Percentiles rank a stretch among this genome's conserved stretches.
Conservation (phyloP, 2,797 vertebrate genomes). For the Oreochromis mossambicus region DNA sequence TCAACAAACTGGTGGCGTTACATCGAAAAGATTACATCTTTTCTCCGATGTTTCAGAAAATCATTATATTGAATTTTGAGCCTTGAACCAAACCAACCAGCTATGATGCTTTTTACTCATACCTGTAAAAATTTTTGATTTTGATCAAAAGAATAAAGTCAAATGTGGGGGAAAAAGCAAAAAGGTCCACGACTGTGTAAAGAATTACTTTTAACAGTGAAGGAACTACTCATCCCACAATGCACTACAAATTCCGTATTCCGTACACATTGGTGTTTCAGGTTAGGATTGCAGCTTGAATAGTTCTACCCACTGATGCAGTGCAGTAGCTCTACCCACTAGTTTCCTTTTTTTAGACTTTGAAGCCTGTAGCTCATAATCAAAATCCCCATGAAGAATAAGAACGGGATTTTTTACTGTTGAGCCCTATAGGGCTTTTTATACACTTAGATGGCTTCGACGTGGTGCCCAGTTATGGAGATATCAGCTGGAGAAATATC, state of each 20-base stretch:
- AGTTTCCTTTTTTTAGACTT: background rate
- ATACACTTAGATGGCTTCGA: background rate
- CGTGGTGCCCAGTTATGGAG: background rate
- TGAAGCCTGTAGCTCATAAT: background rate
- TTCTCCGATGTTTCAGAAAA: background rate
- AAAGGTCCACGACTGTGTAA: background rate
- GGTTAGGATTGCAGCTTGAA: background rate
- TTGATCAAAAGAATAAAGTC: background rate
- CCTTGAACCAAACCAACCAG: background rate
- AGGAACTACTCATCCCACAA: background rate
- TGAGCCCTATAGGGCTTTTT: background rate
- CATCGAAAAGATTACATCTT: background rate
- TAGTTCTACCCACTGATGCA: background rate
- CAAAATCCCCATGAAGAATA: background rate
- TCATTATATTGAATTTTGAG: background rate
- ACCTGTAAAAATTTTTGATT: background rate
- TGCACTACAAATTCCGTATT: background rate
- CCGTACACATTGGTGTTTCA: background rate
- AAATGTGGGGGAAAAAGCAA: fast-evolving
- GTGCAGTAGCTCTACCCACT: background rate
- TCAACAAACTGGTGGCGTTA: background rate
- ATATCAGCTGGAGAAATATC: background rate
- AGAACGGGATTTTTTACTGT: background rate
- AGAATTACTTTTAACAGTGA: background rate
- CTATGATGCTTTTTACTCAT: background rate